phyloP scores from a whole-genome alignment of 2,888 invertebrate species.

The Noctua janthe region DNA sequence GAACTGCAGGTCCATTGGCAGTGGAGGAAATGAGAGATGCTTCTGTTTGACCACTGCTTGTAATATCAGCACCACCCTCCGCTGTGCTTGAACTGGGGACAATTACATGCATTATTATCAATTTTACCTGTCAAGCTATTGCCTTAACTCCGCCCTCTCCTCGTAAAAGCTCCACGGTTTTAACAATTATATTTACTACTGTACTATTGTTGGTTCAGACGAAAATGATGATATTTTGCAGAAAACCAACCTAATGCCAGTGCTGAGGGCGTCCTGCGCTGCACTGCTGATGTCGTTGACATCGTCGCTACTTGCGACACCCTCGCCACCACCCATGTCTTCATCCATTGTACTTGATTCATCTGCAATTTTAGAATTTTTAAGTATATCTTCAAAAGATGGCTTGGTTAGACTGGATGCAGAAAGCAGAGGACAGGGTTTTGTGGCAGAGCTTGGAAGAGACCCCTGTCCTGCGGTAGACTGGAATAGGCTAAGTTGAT shows the following conservation, averaged over 20 bases:
- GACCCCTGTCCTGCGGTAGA: background rate
- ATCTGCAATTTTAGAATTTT: conserved; percentile 72
- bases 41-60: conserved; percentile 86
- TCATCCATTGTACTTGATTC: conserved; percentile 90
- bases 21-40: conserved; percentile 85
- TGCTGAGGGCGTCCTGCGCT: conserved; percentile 83
- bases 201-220: background rate
- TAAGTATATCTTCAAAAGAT: background rate
- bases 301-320: conserved; percentile 89
- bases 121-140: background rate
- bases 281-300: conserved; percentile 89
- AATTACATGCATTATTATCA: conserved; percentile 9
- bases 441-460: background rate
- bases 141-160: background rate
- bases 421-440: background rate
- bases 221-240: background rate
- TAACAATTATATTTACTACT: background rate
- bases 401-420: background rate
- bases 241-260: conserved; percentile 83
- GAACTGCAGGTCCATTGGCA: conserved; percentile 84
- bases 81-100: conserved; percentile 86
- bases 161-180: no score
- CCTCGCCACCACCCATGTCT: conserved; percentile 88
- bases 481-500: background rate
- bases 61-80: conserved; percentile 85